A percentile compares a stretch with the other conserved stretches of the same genome.
Conservation (phyloP, 2,797 vertebrate genomes). For the Clamator glandarius region DNA sequence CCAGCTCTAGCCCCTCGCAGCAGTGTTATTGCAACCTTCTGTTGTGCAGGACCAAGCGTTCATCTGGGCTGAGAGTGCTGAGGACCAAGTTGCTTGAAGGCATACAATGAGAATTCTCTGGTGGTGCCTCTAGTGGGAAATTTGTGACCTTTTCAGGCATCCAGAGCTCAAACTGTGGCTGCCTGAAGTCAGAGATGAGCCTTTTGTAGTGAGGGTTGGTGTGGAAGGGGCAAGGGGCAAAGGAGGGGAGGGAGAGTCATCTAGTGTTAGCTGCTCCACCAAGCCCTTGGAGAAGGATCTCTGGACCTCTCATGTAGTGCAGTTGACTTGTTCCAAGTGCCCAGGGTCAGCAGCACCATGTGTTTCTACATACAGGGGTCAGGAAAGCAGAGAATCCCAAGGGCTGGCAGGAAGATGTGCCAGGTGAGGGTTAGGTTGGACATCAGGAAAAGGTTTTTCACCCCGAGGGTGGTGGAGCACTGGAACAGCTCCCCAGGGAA, state of each 20-base stretch:
- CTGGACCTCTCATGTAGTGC: fast-evolving
- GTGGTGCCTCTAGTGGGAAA: neutral
- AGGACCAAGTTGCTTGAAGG: fast-evolving
- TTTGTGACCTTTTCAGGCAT: neutral
- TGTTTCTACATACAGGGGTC: fast-evolving
- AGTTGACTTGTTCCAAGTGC: fast-evolving
- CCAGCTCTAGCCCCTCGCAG: neutral
- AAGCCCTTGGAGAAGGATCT: neutral
- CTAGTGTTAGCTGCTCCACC: neutral
- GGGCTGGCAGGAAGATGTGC: no score
- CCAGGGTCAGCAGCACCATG: neutral
- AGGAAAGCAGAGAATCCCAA: neutral
- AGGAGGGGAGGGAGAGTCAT: neutral
- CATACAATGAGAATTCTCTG: neutral
- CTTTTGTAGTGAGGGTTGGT: neutral
- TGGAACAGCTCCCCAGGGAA: no score
- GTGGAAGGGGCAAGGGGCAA: neutral
- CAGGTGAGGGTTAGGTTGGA: no score
- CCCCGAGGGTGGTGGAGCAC: no score
- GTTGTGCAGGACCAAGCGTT: neutral
- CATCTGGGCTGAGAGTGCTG: neutral
- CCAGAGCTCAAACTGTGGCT: neutral
- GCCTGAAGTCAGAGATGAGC: neutral
- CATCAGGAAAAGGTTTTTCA: no score
- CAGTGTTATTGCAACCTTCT: no score